A percentile compares a stretch with the other conserved stretches of the same genome.
Conservation (phyloP, 2,888 invertebrate species). For the Lasioglossum figueresi region DNA sequence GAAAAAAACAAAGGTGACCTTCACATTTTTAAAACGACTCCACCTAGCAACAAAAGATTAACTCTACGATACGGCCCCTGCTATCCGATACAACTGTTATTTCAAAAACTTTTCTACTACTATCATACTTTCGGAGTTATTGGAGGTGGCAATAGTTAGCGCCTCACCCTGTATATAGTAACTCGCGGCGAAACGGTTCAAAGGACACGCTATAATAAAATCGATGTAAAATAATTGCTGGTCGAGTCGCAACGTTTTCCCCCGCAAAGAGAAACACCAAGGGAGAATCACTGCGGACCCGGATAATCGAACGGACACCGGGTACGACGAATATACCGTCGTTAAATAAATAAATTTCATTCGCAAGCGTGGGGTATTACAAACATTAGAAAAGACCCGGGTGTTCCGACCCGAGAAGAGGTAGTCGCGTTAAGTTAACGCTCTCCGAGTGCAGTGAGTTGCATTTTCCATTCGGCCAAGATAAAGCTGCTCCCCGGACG, state of each 20-base stretch:
- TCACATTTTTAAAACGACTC: too few relatives aligned
- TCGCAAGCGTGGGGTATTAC: not conserved
- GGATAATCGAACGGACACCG: not conserved
- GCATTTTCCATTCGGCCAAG: slow-evolving; percentile 31
- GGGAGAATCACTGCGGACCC: not conserved
- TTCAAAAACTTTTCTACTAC: too few relatives aligned
- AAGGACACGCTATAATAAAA: not conserved
- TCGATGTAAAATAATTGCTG: not conserved
- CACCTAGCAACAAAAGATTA: too few relatives aligned
- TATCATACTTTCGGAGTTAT: too few relatives aligned
- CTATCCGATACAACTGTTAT: too few relatives aligned
- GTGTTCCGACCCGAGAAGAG: not conserved
- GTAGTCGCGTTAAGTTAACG: slow-evolving; percentile 28
- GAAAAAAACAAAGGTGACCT: too few relatives aligned
- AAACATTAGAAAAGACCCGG: slow-evolving; percentile 9
- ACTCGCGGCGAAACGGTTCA: not conserved
- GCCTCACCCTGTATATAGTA: not conserved
- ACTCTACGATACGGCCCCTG: too few relatives aligned
- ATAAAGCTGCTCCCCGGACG: slow-evolving; percentile 22
- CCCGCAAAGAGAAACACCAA: not conserved
- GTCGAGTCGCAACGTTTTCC: not conserved
- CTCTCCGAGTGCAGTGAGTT: slow-evolving; percentile 7
- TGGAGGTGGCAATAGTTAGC: too few relatives aligned
- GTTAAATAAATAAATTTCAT: not conserved
- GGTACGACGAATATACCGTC: not conserved